Evolutionary conservation across 1,140 invertebrate genomes (phyloP), one percentile per base, ranked within the genome.

Genomic region (Globodera ellingtonae): DNA sequence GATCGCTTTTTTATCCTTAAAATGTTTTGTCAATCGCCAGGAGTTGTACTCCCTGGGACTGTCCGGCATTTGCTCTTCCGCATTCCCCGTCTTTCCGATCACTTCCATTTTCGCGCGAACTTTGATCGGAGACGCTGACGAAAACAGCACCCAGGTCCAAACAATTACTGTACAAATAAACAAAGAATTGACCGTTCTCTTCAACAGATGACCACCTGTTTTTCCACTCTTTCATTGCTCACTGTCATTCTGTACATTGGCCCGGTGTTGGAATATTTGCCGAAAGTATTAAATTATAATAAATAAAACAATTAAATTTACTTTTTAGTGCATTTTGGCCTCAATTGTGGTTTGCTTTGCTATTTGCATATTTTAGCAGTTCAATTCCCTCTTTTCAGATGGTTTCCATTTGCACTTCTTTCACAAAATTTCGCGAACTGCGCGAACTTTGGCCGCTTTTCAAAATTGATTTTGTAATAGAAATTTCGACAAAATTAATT

Each of bases 81-180:
- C 85, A 13, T 88, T 88, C 70, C 86, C 87, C n/a, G 88, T 89
- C 35, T 88, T 88, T 78, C 88, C 87, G n/a, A 85, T 88, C 10
- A 88, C 87, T 7, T 88, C 87, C 56, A 89, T 87, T 50, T 88
- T 89, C 72, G 86, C 88, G 3, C 62, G 88, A 48, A 84, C 88
- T 70, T 79, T 88, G 15, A 79, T 87, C 70, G 86, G 86, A 78
- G 82, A 79, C 75, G 87, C 86, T 3, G 86, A 88, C 74, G 84
- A 85, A 62, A 82, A 88, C 50, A 86, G 78, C 21, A 89, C 87
- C 13, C 86, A 87, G 75, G 85, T 88, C n/a, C 13, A 18, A 35
- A 18, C 56, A 62, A 6, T 62, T 52, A n/a, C n/a, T n/a, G n/a
- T n/a, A 9, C 52, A 9, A 15, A 52, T 0, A 10, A 15, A 52